These are phyloP conservation scores for Emydura subglobosa DNA, from an alignment of 2,113 vertebrate genomes.

Conservation along the genomic window DNA sequence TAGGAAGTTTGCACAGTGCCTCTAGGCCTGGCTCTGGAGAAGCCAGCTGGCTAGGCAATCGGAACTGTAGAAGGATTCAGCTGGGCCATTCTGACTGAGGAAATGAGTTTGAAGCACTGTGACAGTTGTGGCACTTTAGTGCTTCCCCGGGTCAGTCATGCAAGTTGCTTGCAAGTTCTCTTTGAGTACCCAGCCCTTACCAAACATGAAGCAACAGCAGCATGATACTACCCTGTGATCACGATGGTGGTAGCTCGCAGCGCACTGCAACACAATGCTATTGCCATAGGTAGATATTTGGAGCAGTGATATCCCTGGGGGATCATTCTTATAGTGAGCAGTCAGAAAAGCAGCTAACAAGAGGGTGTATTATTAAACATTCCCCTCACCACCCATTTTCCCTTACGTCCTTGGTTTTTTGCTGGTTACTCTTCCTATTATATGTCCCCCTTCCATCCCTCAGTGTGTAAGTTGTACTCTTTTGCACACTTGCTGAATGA, in stretches of 20 bases:
- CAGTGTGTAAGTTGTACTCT: background rate
- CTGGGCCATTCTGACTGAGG: background rate
- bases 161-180: background rate
- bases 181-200: background rate
- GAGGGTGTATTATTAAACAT: background rate
- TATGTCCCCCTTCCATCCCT: background rate
- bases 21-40: background rate
- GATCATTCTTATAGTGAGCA: background rate
- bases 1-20: background rate
- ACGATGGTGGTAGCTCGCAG: background rate
- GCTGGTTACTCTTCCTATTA: background rate
- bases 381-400: background rate
- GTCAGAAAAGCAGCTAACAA: background rate
- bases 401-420: background rate
- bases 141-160: background rate
- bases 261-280: fast-evolving
- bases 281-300: background rate
- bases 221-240: background rate
- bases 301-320: fast-evolving
- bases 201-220: background rate
- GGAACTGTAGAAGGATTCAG: background rate
- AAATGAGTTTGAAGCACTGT: background rate
- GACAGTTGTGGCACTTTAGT: background rate
- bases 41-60: background rate
- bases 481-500: background rate